phyloP scores from a whole-genome alignment of 2,797 vertebrate genomes.

The Peromyscus aztecus region DNA sequence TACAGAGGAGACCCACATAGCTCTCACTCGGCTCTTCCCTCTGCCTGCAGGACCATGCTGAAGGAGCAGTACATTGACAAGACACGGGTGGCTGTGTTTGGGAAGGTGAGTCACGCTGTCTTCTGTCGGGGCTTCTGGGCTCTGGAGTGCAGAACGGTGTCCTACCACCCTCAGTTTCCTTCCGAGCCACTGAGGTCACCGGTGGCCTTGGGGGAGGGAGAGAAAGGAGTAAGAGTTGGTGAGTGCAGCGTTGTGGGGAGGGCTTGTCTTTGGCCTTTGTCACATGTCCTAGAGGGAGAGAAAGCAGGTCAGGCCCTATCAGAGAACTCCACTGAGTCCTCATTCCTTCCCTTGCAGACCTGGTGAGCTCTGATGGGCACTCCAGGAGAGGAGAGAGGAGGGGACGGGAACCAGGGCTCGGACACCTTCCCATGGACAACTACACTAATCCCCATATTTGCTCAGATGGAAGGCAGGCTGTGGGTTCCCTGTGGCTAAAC shows the following conservation, averaged over 20 bases:
- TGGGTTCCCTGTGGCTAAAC: not conserved
- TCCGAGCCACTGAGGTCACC: not conserved
- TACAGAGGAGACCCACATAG: accelerated
- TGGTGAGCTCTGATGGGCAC: not conserved
- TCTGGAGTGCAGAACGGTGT: not conserved
- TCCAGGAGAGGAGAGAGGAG: not conserved
- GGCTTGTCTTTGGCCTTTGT: not conserved
- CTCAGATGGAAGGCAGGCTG: no score
- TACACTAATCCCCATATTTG: not conserved
- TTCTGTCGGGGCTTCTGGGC: accelerated
- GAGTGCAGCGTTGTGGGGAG: not conserved
- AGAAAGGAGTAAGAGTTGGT: not conserved
- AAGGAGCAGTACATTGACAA: constrained; percentile 94
- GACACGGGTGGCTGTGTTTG: constrained; percentile 94
- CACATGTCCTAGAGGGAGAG: constrained; percentile 13
- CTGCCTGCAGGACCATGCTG: constrained; percentile 88
- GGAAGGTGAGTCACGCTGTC: constrained; percentile 90
- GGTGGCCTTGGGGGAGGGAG: not conserved
- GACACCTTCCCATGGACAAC: not conserved
- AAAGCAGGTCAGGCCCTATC: not conserved
- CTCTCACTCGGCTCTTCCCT: not conserved
- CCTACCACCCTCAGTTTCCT: not conserved
- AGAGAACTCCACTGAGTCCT: not conserved
- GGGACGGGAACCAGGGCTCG: not conserved
- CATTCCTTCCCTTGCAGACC: not conserved